Conservation (phyloP, 1,140 invertebrate genomes). For the Littorina saxatilis region DNA sequence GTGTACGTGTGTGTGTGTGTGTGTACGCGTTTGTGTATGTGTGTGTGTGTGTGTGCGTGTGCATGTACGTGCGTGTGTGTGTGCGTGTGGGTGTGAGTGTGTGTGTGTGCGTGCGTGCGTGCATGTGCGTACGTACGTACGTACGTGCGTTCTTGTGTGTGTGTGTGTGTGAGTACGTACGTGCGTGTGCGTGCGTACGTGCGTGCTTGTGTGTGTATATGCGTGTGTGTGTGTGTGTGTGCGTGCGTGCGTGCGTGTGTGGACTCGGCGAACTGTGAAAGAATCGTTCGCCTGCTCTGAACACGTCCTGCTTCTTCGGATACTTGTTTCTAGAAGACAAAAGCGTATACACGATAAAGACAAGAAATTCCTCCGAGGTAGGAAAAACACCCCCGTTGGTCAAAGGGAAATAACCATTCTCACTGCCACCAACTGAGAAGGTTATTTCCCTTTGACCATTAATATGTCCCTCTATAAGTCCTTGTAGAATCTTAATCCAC, state of each 20-base stretch:
- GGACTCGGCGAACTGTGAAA: no score
- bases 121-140: neutral
- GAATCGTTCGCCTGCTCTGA: no score
- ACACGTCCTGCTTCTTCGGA: no score
- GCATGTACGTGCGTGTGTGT: slow-evolving; percentile 1
- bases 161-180: neutral
- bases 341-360: no score
- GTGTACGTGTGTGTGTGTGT: neutral
- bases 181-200: neutral
- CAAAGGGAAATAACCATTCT: no score
- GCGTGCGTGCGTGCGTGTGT: slow-evolving; percentile 9
- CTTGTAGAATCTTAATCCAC: no score
- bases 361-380: no score
- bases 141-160: neutral
- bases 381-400: no score
- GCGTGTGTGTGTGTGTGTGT: slow-evolving; percentile 12
- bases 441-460: no score
- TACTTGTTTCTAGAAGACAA: no score
- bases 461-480: no score
- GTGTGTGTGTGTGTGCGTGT: neutral
- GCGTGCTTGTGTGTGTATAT: neutral
- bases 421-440: no score
- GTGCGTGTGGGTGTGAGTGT: neutral
- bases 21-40: neutral
- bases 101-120: neutral